Evolutionary conservation across 2,888 invertebrate genomes (phyloP), one percentile per base, ranked within the genome.

Genomic region (Eulithis prunata): DNA sequence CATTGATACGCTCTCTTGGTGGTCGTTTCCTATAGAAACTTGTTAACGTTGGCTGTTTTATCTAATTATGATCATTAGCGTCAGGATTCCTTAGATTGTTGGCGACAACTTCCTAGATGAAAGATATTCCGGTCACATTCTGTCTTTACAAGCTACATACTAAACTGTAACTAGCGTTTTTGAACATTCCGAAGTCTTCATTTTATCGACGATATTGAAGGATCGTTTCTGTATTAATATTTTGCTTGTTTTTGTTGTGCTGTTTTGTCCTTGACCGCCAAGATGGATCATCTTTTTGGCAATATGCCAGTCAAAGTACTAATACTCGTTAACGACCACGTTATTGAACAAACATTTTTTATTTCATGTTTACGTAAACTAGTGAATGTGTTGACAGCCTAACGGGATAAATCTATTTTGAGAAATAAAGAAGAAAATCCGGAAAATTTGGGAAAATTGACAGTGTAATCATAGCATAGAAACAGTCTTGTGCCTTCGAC

Each of bases 1-100:
- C 28, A 57, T 66, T 67, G 62, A 64, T 71, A 77, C 77, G 78
- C 78, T 79, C 75, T 77, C 78, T 69, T 73, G 71, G 65, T 53
- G 70, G 62, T 63, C 56, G 54, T 72, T 69, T 74, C 66, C 66
- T 74, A 65, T 63, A 71, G 73, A 73, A 73, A 74, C 63, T 62
- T 74, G 74, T 73, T 71, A 70, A 59, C 62, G 60, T 58, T 52
- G 60, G 57, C 57, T 62, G 61, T 62, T 53, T 70, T 53, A 55
- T 63, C 47, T 72, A 57, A 70, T 68, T 69, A 49, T 55, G 57
- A 53, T 57, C 49, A 54, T 7, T 56, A 21, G 41, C 8, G 41
- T 41, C 41, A 41, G 52, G 28, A 28, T 12, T 51, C 32, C 46
- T 65, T n/a, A 52, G 53, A 49, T 62, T 58, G 55, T 62, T 56